A percentile compares a stretch with the other conserved stretches of the same genome.
Evolutionary conservation across 2,113 vertebrate genomes (phyloP).

Genomic region (Ahaetulla prasina): DNA sequence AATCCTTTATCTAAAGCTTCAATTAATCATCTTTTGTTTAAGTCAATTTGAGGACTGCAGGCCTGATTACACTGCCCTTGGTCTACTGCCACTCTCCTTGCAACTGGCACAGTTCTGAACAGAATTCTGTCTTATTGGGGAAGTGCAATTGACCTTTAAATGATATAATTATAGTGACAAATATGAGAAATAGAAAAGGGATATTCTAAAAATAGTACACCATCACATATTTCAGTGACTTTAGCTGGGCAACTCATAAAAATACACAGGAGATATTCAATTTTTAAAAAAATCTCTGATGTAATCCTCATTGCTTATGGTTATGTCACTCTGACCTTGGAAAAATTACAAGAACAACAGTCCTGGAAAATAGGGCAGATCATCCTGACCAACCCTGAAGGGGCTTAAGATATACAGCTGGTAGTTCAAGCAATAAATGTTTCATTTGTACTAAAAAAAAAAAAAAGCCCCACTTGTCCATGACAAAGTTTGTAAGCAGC

Average conservation of each 20-base stretch:
- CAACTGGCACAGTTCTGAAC: not conserved
- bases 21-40: not conserved
- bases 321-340: not conserved
- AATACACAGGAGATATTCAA: not conserved
- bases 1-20: not conserved
- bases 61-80: not conserved
- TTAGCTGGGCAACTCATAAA: not conserved
- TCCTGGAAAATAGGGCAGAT: not conserved
- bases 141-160: not conserved
- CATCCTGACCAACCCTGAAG: not conserved
- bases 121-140: not conserved
- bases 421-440: not conserved
- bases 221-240: not conserved
- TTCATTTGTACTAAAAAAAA: not conserved
- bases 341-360: not conserved
- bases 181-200: not conserved
- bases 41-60: not conserved
- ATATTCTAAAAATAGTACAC: not conserved
- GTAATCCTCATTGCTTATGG: not conserved
- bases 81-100: not conserved
- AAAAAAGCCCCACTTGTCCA: not conserved
- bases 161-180: not conserved
- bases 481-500: not conserved
- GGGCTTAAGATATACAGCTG: not conserved
- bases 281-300: not conserved